Conservation (phyloP, 2,113 vertebrate species). For the Peucedramus taeniatus region DNA sequence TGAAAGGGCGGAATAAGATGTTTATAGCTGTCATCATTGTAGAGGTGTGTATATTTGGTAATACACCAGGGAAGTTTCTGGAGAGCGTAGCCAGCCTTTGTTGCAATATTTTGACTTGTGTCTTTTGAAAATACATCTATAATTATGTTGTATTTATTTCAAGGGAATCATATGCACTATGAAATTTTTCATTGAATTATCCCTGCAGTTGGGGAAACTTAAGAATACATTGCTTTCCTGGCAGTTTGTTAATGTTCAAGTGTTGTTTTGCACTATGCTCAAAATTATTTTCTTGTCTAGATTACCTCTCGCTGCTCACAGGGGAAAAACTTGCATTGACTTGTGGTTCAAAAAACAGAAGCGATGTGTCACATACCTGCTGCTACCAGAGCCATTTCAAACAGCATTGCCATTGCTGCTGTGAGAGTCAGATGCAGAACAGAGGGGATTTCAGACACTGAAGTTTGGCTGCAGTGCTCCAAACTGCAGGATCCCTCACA, state of each 20-base stretch:
- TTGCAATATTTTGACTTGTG: background rate
- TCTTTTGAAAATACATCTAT: background rate
- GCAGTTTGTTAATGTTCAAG: background rate
- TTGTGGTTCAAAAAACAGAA: background rate
- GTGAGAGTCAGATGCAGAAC: background rate
- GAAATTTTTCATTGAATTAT: background rate
- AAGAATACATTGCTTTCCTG: background rate
- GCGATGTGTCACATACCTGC: background rate
- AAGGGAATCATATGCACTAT: background rate
- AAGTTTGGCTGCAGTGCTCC: background rate
- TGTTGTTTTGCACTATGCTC: background rate
- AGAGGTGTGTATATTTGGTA: background rate
- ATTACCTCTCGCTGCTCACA: background rate
- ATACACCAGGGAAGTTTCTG: background rate
- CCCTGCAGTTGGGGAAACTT: background rate
- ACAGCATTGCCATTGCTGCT: background rate
- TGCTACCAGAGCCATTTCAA: background rate
- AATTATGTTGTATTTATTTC: background rate
- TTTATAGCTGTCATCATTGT: background rate
- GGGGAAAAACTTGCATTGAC: background rate
- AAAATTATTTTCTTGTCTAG: background rate
- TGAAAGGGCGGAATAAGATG: background rate
- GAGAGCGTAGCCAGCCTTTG: background rate
- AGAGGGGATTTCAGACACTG: background rate
- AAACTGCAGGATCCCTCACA: rapidly evolving